Evolutionary conservation across 2,797 vertebrate genomes (phyloP), one percentile per base, ranked within the genome.

Genomic region (Chaetodon trifasciatus): DNA sequence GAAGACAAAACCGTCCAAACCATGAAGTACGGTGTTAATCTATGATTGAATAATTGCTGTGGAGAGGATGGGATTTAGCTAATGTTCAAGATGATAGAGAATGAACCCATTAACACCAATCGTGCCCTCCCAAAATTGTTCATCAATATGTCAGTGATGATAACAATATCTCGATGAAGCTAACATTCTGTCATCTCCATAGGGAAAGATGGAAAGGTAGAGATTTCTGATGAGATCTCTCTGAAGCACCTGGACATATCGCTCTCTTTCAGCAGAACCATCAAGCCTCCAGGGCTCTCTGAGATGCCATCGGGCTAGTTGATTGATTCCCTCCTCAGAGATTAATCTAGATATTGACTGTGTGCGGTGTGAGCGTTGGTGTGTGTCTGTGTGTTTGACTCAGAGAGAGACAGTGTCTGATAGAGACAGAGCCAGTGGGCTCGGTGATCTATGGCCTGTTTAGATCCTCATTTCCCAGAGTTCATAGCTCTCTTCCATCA

Each of bases 401-500:
- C 46, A 15, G 72, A 21, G 84, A 74, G 80, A 75, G 68, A 57
- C 39, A 17, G 37, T 67, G 78, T 86, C 77, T 85, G 87, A 87
- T 82, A 83, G 79, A 92, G 80, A 78, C 71, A 23, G 90, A 90
- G 83, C 76, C 83, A 77, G 70, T 75, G 86, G 79, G 86, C 81
- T 82, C 50, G 69, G 90, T 94, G 93, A 95, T 94, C 89, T 94
- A 94, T 91, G 68, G 90, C 88, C 87, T 91, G 86, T 91, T 94
- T 91, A 93, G 89, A 90, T 93, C 87, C 91, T 94, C 86, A 92
- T 91, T 95, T 95, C 90, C 86, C 86, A 87, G 88, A 87, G 88
- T 93, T 94, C 90, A 91, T 88, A 86, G 89, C 89, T 87, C 83
- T 88, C 78, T 63, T 94, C 90, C 83, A 93, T 94, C 92, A 93